Conservation (phyloP, 1,140 invertebrate genomes). For the Steinernema khuongi region DNA sequence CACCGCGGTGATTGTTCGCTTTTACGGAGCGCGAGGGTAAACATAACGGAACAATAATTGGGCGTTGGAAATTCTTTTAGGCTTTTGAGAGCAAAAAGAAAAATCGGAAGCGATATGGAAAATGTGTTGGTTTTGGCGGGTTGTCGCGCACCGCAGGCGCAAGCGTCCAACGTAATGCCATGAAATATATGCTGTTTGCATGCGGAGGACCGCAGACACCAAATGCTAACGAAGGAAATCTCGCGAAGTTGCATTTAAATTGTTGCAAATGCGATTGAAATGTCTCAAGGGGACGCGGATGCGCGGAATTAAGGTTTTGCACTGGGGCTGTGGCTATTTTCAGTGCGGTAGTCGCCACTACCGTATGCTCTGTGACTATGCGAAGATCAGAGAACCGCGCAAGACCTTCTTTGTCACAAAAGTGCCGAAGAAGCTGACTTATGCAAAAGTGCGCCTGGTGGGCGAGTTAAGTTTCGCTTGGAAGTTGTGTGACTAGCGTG, state of each 20-base stretch:
- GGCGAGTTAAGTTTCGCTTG: too few relatives aligned
- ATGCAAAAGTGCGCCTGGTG: too few relatives aligned
- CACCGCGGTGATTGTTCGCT: neutral
- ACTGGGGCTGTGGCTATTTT: too few relatives aligned
- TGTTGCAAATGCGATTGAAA: neutral
- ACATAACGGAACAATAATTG: neutral
- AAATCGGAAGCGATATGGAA: slow-evolving; percentile 2
- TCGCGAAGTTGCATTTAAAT: neutral
- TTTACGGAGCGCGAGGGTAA: neutral
- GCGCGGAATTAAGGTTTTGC: neutral
- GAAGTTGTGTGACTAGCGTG: neutral
- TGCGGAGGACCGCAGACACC: neutral
- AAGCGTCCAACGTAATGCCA: neutral
- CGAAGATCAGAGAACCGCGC: too few relatives aligned
- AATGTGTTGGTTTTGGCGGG: neutral
- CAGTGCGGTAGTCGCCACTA: too few relatives aligned
- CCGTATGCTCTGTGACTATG: too few relatives aligned
- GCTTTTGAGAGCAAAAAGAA: neutral
- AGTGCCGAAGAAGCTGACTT: too few relatives aligned
- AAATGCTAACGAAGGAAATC: neutral
- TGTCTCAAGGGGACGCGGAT: neutral
- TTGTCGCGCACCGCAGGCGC: neutral
- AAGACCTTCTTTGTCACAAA: too few relatives aligned
- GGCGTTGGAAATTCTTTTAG: neutral
- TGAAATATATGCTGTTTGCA: neutral